A percentile compares a stretch with the other conserved stretches of the same genome.
These are phyloP conservation scores for Corbicula japonica DNA, from an alignment of 2,888 invertebrate species.

Conservation along the genomic window DNA sequence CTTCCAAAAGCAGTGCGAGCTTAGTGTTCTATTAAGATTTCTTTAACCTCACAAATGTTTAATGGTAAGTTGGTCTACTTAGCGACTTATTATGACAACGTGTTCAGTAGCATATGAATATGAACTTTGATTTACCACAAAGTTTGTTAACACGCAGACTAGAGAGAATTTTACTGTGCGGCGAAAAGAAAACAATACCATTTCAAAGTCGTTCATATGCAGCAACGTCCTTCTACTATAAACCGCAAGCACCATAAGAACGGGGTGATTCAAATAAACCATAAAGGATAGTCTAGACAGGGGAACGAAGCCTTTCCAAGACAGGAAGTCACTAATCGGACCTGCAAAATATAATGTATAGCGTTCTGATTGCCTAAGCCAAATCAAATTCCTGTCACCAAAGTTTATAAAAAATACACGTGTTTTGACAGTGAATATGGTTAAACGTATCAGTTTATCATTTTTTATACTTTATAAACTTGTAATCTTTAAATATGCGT, in stretches of 20 bases:
- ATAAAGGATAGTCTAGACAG: slow-evolving; percentile 97
- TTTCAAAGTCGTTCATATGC: slow-evolving; percentile 71
- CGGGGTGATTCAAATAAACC: slow-evolving; percentile 91
- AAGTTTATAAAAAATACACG: background rate
- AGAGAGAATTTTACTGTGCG: no score
- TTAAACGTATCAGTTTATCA: background rate
- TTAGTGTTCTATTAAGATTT: no score
- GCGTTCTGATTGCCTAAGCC: no score
- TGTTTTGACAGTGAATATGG: no score
- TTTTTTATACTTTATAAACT: background rate
- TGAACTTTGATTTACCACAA: no score
- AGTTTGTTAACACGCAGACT: no score
- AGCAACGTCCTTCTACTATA: slow-evolving; percentile 69
- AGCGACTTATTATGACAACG: no score
- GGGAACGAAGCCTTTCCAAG: slow-evolving; percentile 94
- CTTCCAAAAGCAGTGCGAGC: no score
- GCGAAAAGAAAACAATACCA: slow-evolving; percentile 66
- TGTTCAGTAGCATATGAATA: no score
- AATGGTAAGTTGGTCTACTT: no score
- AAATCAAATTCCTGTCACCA: background rate
- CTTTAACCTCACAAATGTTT: no score
- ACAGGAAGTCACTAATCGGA: slow-evolving; percentile 92
- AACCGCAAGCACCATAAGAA: slow-evolving; percentile 77
- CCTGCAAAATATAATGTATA: slow-evolving; percentile 86
- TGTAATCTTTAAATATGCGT: no score